Evolutionary conservation across 2,113 vertebrate genomes (phyloP), one percentile per base, ranked within the genome.

Genomic region (Seriola aureovittata): DNA sequence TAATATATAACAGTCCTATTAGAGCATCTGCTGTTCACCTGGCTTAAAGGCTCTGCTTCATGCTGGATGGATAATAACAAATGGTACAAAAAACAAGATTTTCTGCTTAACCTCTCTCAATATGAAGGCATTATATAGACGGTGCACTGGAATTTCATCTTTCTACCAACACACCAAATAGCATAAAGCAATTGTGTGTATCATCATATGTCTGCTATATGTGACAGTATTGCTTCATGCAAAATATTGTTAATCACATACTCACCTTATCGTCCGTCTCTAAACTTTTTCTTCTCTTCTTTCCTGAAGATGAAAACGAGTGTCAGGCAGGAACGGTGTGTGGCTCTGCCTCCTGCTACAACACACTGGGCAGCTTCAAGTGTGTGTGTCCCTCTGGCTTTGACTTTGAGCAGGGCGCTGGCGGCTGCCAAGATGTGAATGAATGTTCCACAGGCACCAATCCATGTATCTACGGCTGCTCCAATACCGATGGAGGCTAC

Each of bases 381-480:
- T 99, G 97, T 0, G 91, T 98, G n/a, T 99, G 98, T 65, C 98
- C 97, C 0, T 98, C 97, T 0, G 97, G 97, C 69, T 99, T 99
- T 3, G 96, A 97, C 88, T 99, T 97, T 21, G 96, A 98, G 88
- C 94, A 96, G 75, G 70, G 78, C 10, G 92, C 80, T 0, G 93
- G 96, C 0, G 95, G 97, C 66, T 99, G 98, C 93, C 96, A 97
- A 88, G 98, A 99, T 0, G 94, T 98, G 86, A 97, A 99, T 0
- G 98, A 99, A 78, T 99, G 97, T 23, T 91, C 90, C 0, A 75
- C 79, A 0, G 92, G 90, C 0, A 90, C 79, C 29, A 96, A 96
- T 93, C 97, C 97, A 83, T 99, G 98, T 85, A 96, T 94, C 79
- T 98, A 97, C 0, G 96, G 98, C 87, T 99, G 97, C 85, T 96